Base-by-base conservation (phyloP, 2,797 vertebrate species). In the Limnodromus scolopaceus region DNA sequence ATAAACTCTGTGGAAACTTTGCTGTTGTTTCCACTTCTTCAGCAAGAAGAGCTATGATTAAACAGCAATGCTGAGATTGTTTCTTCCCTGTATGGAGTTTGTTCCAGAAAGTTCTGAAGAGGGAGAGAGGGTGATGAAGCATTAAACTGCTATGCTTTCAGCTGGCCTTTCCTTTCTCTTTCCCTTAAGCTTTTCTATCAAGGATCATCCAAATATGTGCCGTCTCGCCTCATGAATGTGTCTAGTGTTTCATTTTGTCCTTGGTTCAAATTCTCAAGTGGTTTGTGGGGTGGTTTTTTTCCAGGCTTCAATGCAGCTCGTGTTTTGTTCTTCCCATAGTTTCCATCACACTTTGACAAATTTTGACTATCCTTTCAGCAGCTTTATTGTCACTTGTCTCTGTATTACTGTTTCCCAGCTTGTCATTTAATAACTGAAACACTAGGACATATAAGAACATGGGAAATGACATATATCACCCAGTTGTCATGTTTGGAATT, bases 341-440 rank as follows among this genome's bases (percentile, higher is more conserved):
- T 97, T 94, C 93, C 81, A 84, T 91, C 64, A n/a, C 64, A 68
- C 74, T 87, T 79, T 23, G 86, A 93, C 91, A 87, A 96, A 87
- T 89, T 92, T 82, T 64, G 12, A 74, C 92, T 93, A 55, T 84
- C 70, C 63, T 95, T 96, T 96, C 92, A 87, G 39, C 28, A 39
- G 84, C 64, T 85, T 91, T 92, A 43, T 87, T 89, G 81, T 93
- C 75, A 78, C 64, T 94, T 60, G 27, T 80, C 64, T 85, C 81
- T 54, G 30, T 77, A 57, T 94, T 91, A 77, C 90, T 54, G 86
- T 77, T 95, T 91, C 84, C 80, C 71, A 87, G 90, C 81, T 85
- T 95, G 96, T 94, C 84, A 94, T 93, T 94, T 92, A 91, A 96
- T 93, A 95, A 68, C 92, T 83, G 92, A 64, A 87, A 84, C 71